Base-by-base conservation (phyloP, 2,888 invertebrate species). In the Acronicta alni region DNA sequence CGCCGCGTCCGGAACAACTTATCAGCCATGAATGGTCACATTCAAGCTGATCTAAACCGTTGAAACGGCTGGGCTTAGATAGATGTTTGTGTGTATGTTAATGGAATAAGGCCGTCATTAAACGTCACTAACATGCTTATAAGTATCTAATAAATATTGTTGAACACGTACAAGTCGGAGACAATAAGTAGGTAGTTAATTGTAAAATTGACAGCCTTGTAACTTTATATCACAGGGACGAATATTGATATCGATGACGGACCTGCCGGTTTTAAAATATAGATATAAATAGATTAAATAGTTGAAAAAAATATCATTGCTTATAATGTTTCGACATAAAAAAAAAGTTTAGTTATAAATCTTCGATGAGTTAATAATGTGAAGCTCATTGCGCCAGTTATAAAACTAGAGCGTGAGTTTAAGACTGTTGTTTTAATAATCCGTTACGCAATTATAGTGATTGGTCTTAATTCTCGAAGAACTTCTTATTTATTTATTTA, bases 401-500 rank as follows among this genome's bases (percentile, higher is more conserved):
- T 54, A 48, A 71, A 74, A 63, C 47, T 72, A 32, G 73, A 70
- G 65, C 75, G 68, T 65, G 68, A 67, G 62, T 67, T 32, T 43
- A 68, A 67, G 72, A 63, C 67, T 46, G 58, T 70, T 68, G 62
- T 73, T 80, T 69, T 73, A 77, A 71, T 72, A 75, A 61, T 77
- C 77, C 72, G 78, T 85, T 84, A 76, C 76, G 73, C 75, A 83
- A 84, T 79, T 83, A 84, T 82, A 80, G 73, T 83, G 82, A 84
- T 86, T 82, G 83, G 60, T 73, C 63, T 77, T 79, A 80, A 84
- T 84, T 81, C 65, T 67, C 60, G 57, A 60, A 15, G 35, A 41
- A 61, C 44, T 44, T 35, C 37, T n/a, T n/a, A n/a, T n/a, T n/a
- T n/a, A n/a, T n/a, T n/a, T n/a, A n/a, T n/a, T n/a, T n/a, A n/a